A percentile compares a stretch with the other conserved stretches of the same genome.
These are phyloP conservation scores for Oncorhynchus tshawytscha DNA, from an alignment of 2,113 vertebrate species.

Conservation along the genomic window DNA sequence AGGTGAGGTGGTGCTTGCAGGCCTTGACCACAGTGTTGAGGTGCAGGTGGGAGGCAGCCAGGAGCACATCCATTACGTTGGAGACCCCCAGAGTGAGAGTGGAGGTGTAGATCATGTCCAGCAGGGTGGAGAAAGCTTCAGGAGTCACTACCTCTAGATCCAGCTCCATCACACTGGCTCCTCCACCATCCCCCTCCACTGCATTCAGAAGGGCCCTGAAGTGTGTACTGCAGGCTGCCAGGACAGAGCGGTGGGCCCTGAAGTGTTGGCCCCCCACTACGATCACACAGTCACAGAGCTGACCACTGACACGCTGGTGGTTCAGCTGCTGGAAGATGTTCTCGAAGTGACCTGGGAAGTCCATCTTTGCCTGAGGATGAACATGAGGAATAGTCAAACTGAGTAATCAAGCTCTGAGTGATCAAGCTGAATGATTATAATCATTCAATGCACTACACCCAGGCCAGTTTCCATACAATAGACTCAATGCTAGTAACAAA, in stretches of 20 bases:
- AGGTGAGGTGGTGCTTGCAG: conserved; percentile 91
- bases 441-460: neutral
- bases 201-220: conserved; percentile 88
- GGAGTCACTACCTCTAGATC: conserved; percentile 92
- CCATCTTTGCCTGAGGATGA: conserved; percentile 65
- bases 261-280: conserved; percentile 87
- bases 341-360: conserved; percentile 90
- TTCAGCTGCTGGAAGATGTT: conserved; percentile 91
- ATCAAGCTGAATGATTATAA: neutral
- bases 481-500: no score
- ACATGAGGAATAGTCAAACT: neutral
- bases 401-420: neutral
- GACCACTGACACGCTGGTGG: conserved; percentile 87
- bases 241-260: conserved; percentile 87
- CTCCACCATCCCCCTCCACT: conserved; percentile 74
- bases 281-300: conserved; percentile 90
- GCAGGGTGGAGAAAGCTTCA: conserved; percentile 87
- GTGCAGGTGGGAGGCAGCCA: conserved; percentile 91
- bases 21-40: conserved; percentile 90
- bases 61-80: conserved; percentile 92
- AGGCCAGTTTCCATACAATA: neutral
- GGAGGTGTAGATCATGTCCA: conserved; percentile 96
- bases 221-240: conserved; percentile 92
- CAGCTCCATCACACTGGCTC: conserved; percentile 81
- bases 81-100: conserved; percentile 86